Evolutionary conservation across 2,888 invertebrate species (phyloP), one percentile per base, ranked within the genome.

Genomic region (Cataglyphis rosenhaueri): DNA sequence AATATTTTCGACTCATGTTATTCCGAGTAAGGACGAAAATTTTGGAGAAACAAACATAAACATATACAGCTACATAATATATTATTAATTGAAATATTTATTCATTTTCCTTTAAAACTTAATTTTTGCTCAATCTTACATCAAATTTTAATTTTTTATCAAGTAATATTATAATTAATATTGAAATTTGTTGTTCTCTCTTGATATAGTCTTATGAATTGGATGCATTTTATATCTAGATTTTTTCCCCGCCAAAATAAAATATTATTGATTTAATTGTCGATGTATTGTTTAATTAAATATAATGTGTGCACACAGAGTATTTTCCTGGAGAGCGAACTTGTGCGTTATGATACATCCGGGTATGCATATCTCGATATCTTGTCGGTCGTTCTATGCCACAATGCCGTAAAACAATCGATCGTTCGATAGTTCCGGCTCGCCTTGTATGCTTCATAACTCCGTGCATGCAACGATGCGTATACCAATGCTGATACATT

Each of bases 351-450:
- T 29, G 48, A 64, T 52, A 25, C 29, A 25, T 68, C 38, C 68
- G 76, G 52, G n/a, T 68, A 52, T 18, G 18, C 35, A 61, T 71
- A 59, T 70, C 55, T 79, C 44, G 78, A 57, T 44, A 57, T 44
- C 32, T 71, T 38, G 71, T 71, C 71, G 70, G 71, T 78, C 57
- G 59, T 79, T 57, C 48, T 44, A 35, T 18, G 71, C 32, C 70
- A 32, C 61, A 44, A 79, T 64, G 71, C 71, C 44, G 44, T 44
- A 71, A 32, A 71, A 79, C 78, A 71, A 79, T 79, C 59, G 78
- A 71, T 79, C 59, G 57, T 15, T 21, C 59, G 71, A 44, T 78
- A 71, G 59, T 79, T 74, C 64, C 64, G 64, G 32, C 62, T 74
- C 21, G 21, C 71, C 59, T 79, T 44, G 59, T 57, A 71, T 25